Percentiles rank a stretch among this genome's conserved stretches.
These are phyloP conservation scores for Cosmia trapezina DNA, from an alignment of 2,888 invertebrate species.

Conservation along the genomic window DNA sequence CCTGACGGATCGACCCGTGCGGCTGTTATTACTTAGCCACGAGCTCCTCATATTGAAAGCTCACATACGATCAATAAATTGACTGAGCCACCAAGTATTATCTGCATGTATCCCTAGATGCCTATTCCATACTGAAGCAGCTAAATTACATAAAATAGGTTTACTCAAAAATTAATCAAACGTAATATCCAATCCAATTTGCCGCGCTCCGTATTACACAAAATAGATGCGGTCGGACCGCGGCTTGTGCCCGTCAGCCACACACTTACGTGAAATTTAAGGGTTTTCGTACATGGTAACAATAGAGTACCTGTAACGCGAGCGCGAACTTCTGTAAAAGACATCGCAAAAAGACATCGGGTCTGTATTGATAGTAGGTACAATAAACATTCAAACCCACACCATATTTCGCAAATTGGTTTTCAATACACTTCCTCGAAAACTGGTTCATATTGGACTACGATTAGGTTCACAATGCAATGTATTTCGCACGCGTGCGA, in stretches of 20 bases:
- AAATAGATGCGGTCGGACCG: conserved; percentile 62
- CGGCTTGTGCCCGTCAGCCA: conserved; percentile 71
- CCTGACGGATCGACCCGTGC: no score
- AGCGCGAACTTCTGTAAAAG: background rate
- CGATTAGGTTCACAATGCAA: no score
- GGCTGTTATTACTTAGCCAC: no score
- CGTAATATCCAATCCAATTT: conserved; percentile 66
- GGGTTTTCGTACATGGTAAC: conserved; percentile 7
- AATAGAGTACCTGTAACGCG: background rate
- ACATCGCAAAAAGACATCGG: background rate
- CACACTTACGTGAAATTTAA: conserved; percentile 64
- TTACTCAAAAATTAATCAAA: conserved; percentile 58
- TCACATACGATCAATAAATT: no score
- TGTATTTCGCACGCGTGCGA: no score
- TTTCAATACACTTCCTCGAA: no score
- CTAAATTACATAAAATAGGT: conserved; percentile 14
- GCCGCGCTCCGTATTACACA: conserved; percentile 55
- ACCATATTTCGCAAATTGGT: background rate
- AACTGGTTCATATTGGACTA: no score
- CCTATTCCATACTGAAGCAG: background rate
- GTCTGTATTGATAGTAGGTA: background rate
- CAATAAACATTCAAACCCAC: background rate
- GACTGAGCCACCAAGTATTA: no score
- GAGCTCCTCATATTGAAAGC: no score
- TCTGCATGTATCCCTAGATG: no score